phyloP scores from a whole-genome alignment of 2,888 invertebrate genomes.

The Catocala sponsa region DNA sequence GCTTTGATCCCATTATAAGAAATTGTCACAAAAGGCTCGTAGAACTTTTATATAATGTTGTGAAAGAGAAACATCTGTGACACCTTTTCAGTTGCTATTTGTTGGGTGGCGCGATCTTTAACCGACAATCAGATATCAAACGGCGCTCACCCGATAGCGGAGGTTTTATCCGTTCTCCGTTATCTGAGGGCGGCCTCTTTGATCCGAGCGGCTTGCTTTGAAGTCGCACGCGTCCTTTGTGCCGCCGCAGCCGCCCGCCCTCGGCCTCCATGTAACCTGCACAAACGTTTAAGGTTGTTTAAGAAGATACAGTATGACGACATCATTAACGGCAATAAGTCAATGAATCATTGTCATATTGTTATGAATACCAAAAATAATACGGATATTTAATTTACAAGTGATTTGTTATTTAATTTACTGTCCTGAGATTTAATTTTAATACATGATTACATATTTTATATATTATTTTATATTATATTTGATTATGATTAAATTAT shows the following conservation, averaged over 20 bases:
- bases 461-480: too few species aligned
- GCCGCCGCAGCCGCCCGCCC: conserved; percentile 43
- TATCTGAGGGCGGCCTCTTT: conserved; percentile 73
- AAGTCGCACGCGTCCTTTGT: conserved; percentile 74
- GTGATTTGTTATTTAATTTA: too few species aligned
- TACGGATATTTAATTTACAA: too few species aligned
- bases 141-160: conserved; percentile 64
- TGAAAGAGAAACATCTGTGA: conserved; percentile 55
- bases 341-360: neutral
- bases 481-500: too few species aligned
- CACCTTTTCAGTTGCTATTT: conserved; percentile 67
- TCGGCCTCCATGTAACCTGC: conserved; percentile 64
- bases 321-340: conserved; percentile 55
- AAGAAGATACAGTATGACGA: conserved; percentile 49
- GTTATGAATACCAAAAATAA: too few species aligned
- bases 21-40: conserved; percentile 47
- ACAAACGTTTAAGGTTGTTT: conserved; percentile 68
- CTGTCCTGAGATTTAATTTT: too few species aligned
- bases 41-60: conserved; percentile 29
- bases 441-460: too few species aligned
- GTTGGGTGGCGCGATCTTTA: conserved; percentile 64
- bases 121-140: conserved; percentile 81
- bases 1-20: conserved; percentile 44
- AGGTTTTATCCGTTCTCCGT: conserved; percentile 72
- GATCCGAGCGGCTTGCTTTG: conserved; percentile 75